Conservation (phyloP, 2,797 vertebrate genomes). For the Chaenodraco wilsoni region DNA sequence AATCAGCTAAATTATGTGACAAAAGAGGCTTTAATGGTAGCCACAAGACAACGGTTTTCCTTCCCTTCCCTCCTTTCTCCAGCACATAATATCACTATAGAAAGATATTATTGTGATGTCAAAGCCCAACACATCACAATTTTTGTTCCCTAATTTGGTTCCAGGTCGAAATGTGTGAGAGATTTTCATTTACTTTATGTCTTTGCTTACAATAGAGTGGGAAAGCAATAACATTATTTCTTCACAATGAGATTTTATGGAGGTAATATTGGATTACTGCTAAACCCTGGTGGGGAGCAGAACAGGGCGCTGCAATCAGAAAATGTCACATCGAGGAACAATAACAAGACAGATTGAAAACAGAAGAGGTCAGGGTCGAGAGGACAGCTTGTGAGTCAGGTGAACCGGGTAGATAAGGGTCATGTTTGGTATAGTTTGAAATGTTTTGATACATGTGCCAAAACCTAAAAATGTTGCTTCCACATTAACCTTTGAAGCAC, state of each 20-base stretch:
- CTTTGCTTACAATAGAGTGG: not conserved
- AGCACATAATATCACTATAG: constrained; percentile 6
- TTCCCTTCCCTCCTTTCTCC: not conserved
- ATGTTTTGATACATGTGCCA: not conserved
- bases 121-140: not conserved
- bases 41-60: constrained; percentile 13
- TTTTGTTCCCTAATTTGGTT: not conserved
- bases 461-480: not conserved
- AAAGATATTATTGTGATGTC: constrained; percentile 1
- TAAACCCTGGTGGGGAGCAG: constrained; percentile 10
- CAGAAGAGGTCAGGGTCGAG: constrained; percentile 14
- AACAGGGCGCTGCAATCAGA: constrained; percentile 19
- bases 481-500: not conserved
- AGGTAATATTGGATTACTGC: constrained; percentile 33
- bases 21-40: not conserved
- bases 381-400: not conserved
- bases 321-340: constrained; percentile 22
- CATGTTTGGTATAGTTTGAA: not conserved
- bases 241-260: constrained; percentile 16
- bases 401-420: not conserved
- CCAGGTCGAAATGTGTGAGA: constrained; percentile 20
- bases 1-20: constrained; percentile 13
- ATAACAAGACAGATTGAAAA: constrained; percentile 19
- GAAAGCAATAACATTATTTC: constrained; percentile 30
- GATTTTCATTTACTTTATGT: constrained; percentile 23